phyloP scores from a whole-genome alignment of 2,113 vertebrate species.

The Pollimyrus isidori region DNA sequence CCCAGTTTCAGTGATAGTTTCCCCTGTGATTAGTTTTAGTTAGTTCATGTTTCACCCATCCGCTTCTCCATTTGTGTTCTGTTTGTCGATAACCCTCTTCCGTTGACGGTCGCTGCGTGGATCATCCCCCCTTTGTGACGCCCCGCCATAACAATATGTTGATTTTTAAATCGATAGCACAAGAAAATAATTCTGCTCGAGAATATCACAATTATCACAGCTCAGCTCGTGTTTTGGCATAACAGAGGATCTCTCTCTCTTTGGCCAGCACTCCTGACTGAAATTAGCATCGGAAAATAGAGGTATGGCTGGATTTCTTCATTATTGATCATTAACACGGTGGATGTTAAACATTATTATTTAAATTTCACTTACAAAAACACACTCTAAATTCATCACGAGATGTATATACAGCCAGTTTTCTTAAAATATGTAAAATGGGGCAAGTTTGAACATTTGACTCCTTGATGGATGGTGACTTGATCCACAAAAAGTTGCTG shows the following conservation, averaged over 20 bases:
- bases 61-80: not conserved
- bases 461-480: not conserved
- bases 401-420: not conserved
- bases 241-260: not conserved
- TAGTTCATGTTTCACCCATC: not conserved
- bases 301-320: not conserved
- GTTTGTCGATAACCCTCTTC: not conserved
- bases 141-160: not conserved
- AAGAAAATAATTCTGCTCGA: not conserved
- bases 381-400: not conserved
- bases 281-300: not conserved
- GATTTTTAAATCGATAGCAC: not conserved
- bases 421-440: not conserved
- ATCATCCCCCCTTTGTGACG: not conserved
- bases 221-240: not conserved
- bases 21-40: not conserved
- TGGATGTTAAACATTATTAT: not conserved
- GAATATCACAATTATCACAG: not conserved
- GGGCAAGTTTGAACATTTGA: not conserved
- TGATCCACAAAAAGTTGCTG: conserved; percentile 16
- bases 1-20: not conserved
- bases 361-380: not conserved
- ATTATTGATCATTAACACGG: not conserved
- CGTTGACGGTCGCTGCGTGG: not conserved
- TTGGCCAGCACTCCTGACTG: not conserved